A percentile compares a stretch with the other conserved stretches of the same genome.
These are phyloP conservation scores for Tetramorium alpestre DNA, from an alignment of 1,140 invertebrate genomes.

Conservation along the genomic window DNA sequence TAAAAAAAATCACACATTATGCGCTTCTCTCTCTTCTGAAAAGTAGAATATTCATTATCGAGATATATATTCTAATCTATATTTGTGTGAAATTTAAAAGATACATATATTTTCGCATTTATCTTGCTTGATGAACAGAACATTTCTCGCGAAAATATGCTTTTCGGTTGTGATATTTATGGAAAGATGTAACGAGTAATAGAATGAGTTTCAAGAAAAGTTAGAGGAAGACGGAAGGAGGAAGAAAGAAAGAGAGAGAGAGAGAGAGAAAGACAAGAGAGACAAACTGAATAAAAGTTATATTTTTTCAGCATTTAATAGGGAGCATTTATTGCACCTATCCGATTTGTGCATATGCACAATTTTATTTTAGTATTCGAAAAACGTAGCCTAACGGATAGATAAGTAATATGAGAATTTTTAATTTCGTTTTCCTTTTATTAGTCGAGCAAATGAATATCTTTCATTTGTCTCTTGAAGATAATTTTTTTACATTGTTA, in stretches of 20 bases:
- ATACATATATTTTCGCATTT: slow-evolving; percentile 36
- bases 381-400: slow-evolving; percentile 52
- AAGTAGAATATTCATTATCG: neutral
- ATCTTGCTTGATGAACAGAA: slow-evolving; percentile 40
- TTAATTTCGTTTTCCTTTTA: slow-evolving; percentile 37
- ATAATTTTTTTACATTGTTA: neutral
- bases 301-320: slow-evolving; percentile 80
- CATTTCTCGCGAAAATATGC: slow-evolving; percentile 46
- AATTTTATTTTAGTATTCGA: slow-evolving; percentile 8
- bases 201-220: slow-evolving; percentile 19
- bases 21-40: neutral
- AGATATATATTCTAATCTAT: neutral
- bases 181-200: slow-evolving; percentile 11
- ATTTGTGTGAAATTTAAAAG: slow-evolving; percentile 19
- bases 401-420: slow-evolving; percentile 54
- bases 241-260: slow-evolving; percentile 13
- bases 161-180: slow-evolving; percentile 64
- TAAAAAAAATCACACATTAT: neutral
- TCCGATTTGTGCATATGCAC: slow-evolving; percentile 52
- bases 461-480: neutral
- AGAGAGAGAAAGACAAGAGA: slow-evolving; percentile 43
- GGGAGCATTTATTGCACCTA: slow-evolving; percentile 63
- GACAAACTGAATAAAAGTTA: slow-evolving; percentile 76
- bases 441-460: slow-evolving; percentile 11
- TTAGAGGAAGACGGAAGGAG: slow-evolving; percentile 23